Evolutionary conservation across 2,113 vertebrate species (phyloP), one percentile per base, ranked within the genome.

Genomic region (Peucedramus taeniatus): DNA sequence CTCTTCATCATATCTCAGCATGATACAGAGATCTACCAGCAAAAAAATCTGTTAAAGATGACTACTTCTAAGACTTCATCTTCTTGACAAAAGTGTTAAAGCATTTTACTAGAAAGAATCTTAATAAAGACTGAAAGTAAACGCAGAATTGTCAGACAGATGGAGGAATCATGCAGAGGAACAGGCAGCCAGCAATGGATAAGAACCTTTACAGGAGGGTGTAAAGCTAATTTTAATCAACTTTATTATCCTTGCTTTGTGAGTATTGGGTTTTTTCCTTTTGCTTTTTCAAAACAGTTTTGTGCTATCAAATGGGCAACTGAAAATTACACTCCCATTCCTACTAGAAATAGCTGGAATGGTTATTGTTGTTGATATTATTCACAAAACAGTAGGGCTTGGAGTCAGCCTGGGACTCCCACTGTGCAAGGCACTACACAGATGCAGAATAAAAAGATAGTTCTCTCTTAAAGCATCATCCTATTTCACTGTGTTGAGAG

Each of bases 361-460:
- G 45, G 54, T 95, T 94, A 93, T 83, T 93, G 88, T 54, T 93
- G 88, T 94, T 88, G 90, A 95, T 93, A 83, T 90, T 94, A 91
- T 91, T 90, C 87, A 80, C 72, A 88, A 89, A 94, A 65, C 87
- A 90, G 93, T 88, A 90, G 91, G 82, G 54, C 50, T 61, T 71
- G 49, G 75, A 94, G 72, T 81, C 83, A 89, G 70, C 13, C 63
- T 39, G 47, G 59, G 75, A 79, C 66, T 85, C 91, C 81, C 50
- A 66, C 94, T 85, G 94, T 66, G 89, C 51, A 26, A 88, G 44
- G 37, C 40, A 53, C 84, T 87, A 56, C 44, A 75, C 39, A 84
- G 79, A 94, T 54, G 71, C 7, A 2, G 39, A 91, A 95, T 50
- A 90, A 83, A 91, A 90, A 69, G 75, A 90, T 65, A 90, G 35